Evolutionary conservation across 2,888 invertebrate genomes (phyloP), one percentile per base, ranked within the genome.

Genomic region (Fragum sueziense): DNA sequence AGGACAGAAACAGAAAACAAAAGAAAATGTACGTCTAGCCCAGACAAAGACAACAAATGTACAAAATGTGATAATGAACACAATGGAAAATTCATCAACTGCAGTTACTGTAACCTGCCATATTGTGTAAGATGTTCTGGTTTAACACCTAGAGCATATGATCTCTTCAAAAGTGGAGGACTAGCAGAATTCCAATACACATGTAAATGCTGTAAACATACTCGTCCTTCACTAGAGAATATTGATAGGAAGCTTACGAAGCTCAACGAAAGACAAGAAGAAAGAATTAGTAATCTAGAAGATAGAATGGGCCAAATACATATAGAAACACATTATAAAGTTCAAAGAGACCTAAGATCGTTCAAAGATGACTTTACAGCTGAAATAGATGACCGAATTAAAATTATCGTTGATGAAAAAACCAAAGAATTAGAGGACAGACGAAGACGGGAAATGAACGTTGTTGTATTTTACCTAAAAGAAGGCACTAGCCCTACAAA

Each of bases 171-270:
- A n/a, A n/a, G 37, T 25, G 65, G 22, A 11, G 65, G 41, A 17
- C 11, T 33, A 29, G 65, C 27, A 37, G 65, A 65, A 4, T 65
- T 37, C 29, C 27, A 37, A 2, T 65, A 41, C 11, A 65, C 34
- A 33, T 65, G 65, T 34, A 65, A 41, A 65, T 17, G 65, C 17
- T 65, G 65, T 37, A 65, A 65, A n/a, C 20, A n/a, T 34, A 65
- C 22, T n/a, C 27, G 11, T 34, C 65, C 65, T 3, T 34, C 65
- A 65, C 37, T 65, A 7, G 33, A 33, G 11, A 65, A 25, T 37
- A 65, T 65, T 11, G 65, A 65, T 37, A 20, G n/a, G 22, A 65
- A 65, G 22, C 34, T 65, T 4, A 3, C 9, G n/a, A 41, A n/a
- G 34, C 25, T 65, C 3, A 65, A 29, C 34, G 22, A 65, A 34